Evolutionary conservation across 2,888 invertebrate genomes (phyloP), one percentile per base, ranked within the genome.

Genomic region (Melieria crassipennis): DNA sequence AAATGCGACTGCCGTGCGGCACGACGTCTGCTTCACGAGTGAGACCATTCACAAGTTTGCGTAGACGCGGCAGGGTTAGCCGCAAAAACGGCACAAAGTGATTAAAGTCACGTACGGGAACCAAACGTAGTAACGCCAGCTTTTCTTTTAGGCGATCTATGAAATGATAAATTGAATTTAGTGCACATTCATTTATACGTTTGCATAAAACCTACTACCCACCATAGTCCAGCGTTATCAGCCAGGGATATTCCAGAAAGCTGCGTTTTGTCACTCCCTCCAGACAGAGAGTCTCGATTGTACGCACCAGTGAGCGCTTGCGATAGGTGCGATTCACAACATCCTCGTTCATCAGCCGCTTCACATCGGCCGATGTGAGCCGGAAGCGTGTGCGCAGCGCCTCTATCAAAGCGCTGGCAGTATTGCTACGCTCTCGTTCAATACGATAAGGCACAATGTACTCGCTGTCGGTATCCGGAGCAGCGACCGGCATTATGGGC

Each of bases 81-180:
- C 87, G 86, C 72, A 89, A 82, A 77, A 90, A 89, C 1, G 90
- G 89, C 48, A 87, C 77, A 71, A 89, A 89, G 83, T 91, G 89
- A 78, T 89, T 88, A 1, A 87, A 78, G 68, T 87, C 85, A 60
- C 81, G 79, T 3, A 74, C 62, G 67, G 88, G 86, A 73, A 90
- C 82, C 42, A 82, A 76, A 30, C 82, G 79, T 47, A 91, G 79
- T 5, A 89, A 73, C 45, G 82, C 79, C 10, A 87, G 77, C 81
- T 89, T 90, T 0, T 77, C 70, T 5, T 75, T 62, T 16, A 87
- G 76, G 4, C 79, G 76, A 58, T 77, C 87, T 30, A 30, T 87
- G 61, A 30, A 64, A 50, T 30, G 13, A 45, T n/a, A 67, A 46
- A 68, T 48, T 30, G 16, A 57, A 4, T 57, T 47, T 11, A n/a